phyloP scores from a whole-genome alignment of 2,797 vertebrate genomes.

The Muscicapa comitata region DNA sequence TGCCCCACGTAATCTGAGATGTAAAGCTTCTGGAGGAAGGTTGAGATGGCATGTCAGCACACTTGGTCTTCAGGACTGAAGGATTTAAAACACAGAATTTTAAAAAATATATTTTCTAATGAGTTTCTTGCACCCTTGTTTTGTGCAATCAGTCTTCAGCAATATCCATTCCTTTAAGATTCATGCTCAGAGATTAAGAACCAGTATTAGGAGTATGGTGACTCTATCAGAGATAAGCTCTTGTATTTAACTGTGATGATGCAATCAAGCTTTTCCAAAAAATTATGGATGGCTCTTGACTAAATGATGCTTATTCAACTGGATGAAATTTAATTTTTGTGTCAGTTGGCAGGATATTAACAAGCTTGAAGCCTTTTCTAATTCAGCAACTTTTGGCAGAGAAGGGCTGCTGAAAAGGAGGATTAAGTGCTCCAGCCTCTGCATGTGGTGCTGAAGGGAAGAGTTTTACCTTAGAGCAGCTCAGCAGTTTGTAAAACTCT shows the following conservation, averaged over 20 bases:
- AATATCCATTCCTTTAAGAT: neutral
- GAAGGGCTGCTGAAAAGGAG: neutral
- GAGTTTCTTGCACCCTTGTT: neutral
- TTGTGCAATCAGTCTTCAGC: neutral
- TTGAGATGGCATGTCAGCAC: neutral
- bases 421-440: neutral
- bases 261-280: neutral
- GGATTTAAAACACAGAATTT: neutral
- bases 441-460: neutral
- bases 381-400: slow-evolving; percentile 9
- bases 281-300: neutral
- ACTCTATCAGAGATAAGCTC: neutral
- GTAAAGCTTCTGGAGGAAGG: neutral
- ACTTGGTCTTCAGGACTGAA: neutral
- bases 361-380: neutral
- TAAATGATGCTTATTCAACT: neutral
- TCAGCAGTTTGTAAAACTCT: neutral
- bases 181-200: neutral
- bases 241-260: neutral
- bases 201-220: neutral
- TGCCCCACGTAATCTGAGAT: neutral
- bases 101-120: neutral
- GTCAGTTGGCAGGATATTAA: slow-evolving; percentile 14
- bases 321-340: slow-evolving; percentile 43
- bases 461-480: neutral